phyloP scores from a whole-genome alignment of 2,797 vertebrate species.

The Semotilus atromaculatus region DNA sequence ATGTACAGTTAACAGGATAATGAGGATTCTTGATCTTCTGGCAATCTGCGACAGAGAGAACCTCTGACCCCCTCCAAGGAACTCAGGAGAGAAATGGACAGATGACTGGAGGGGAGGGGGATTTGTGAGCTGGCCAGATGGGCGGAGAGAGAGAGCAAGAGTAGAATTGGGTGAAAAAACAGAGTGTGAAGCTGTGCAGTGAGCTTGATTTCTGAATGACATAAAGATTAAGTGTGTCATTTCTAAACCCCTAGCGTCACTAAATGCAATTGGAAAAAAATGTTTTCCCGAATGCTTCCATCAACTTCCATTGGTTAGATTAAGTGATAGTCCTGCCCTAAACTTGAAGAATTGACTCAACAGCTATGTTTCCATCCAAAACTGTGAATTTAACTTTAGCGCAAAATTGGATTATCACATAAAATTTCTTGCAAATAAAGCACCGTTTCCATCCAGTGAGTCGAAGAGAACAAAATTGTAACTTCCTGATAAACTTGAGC shows the following conservation, averaged over 20 bases:
- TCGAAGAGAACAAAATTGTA: not conserved
- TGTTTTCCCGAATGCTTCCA: not conserved
- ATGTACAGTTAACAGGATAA: slow-evolving; percentile 98
- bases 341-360: not conserved
- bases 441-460: not conserved
- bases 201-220: not conserved
- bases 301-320: not conserved
- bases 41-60: slow-evolving; percentile 73
- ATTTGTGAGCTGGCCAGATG: slow-evolving; percentile 39
- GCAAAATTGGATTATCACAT: not conserved
- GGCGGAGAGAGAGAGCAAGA: not conserved
- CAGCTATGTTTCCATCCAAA: not conserved
- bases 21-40: slow-evolving; percentile 88
- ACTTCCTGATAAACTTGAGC: not conserved
- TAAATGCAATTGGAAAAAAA: not conserved
- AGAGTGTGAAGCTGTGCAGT: slow-evolving; percentile 67
- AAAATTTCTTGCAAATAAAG: not conserved
- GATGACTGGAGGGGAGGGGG: slow-evolving; percentile 47
- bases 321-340: not conserved
- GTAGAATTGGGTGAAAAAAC: slow-evolving; percentile 57
- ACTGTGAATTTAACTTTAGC: not conserved
- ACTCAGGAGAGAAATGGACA: slow-evolving; percentile 55
- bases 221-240: not conserved
- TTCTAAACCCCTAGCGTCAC: not conserved
- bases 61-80: slow-evolving; percentile 75